Base-by-base conservation (phyloP, 2,888 invertebrate genomes). In the Apotomis betuletana region DNA sequence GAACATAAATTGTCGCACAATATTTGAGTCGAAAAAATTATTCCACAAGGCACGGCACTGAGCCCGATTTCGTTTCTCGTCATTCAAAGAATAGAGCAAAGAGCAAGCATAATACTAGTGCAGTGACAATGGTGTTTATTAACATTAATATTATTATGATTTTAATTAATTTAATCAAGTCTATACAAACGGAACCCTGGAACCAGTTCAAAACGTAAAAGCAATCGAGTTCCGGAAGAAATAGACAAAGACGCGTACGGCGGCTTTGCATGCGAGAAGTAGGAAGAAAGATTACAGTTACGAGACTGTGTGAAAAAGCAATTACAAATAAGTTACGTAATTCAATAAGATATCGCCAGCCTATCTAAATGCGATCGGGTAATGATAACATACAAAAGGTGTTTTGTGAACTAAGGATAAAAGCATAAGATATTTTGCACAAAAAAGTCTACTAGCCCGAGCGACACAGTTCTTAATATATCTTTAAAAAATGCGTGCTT, bases 301-400 rank as follows among this genome's bases (percentile, higher is more conserved):
- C 85, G 84, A 84, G 85, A 80, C 83, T 87, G 85, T 91, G 89
- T 86, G 90, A 89, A 90, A 87, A 87, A 83, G 85, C 85, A 87
- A 90, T 90, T 90, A 89, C 83, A 81, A 81, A 83, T 81, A 87
- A 91, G 86, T 83, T 90, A 91, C 90, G 80, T 76, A 83, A 84
- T 84, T 86, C 81, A 86, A 81, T 84, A 85, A 85, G 89, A 88
- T 87, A 89, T 87, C 85, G 83, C 85, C 78, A 79, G 83, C 84
- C 85, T 86, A 85, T 84, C 84, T 78, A 70, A 74, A 83, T 84
- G 83, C 77, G 76, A 87, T 86, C 86, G 81, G 74, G 73, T 76
- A 67, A 63, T 64, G 74, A 70, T 69, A 75, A 73, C 73, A 72
- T 15, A 62, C 64, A 46, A 68, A 65, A 70, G 59, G 49, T 69